A percentile compares a stretch with the other conserved stretches of the same genome.
Evolutionary conservation across 2,113 vertebrate genomes (phyloP).

Genomic region (Cairina moschata): DNA sequence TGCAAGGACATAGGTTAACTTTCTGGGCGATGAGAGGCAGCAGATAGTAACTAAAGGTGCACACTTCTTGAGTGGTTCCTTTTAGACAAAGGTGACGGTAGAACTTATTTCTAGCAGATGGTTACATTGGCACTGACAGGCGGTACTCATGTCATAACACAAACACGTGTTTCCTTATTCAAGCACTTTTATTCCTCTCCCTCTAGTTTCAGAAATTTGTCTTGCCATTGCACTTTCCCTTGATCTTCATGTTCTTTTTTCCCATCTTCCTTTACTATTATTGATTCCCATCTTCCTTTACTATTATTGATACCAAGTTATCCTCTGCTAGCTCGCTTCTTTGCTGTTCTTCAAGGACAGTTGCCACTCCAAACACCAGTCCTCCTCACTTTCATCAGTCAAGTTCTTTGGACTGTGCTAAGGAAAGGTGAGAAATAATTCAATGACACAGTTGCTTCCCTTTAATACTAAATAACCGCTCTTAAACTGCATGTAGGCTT

Average conservation of each 20-base stretch:
- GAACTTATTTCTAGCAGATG: neutral
- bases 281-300: neutral
- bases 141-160: neutral
- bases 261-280: neutral
- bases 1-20: neutral
- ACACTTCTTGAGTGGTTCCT: neutral
- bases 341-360: neutral
- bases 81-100: neutral
- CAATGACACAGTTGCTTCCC: neutral
- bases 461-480: neutral
- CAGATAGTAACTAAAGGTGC: neutral
- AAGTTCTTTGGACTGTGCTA: neutral
- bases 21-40: no score
- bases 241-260: neutral
- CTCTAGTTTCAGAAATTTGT: neutral
- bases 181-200: neutral
- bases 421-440: neutral
- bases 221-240: neutral
- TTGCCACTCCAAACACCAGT: neutral
- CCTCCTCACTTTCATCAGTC: neutral
- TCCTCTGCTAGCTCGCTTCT: neutral
- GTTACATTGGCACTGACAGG: neutral
- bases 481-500: fast-evolving
- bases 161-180: neutral
- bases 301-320: neutral